Evolutionary conservation across 2,113 vertebrate species (phyloP).

Genomic region (Thermophis baileyi): DNA sequence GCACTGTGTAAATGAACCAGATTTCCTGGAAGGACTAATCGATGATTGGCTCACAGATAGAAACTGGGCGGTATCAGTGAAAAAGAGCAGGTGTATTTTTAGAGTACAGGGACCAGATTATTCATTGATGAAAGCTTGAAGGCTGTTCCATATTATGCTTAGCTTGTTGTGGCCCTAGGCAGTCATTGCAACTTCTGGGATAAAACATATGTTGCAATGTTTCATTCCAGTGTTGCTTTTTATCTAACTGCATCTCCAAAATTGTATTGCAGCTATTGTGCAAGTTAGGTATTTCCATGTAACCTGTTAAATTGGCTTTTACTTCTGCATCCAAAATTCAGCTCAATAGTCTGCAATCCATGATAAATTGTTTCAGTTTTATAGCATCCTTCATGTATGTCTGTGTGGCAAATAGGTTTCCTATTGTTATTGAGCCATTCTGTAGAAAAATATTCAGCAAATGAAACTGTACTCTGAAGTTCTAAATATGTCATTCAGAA

Average conservation of each 20-base stretch:
- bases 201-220: constrained; percentile 1
- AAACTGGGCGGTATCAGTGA: neutral
- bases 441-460: constrained; percentile 1
- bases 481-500: neutral
- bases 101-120: neutral
- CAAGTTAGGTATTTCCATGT: neutral
- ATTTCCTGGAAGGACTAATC: neutral
- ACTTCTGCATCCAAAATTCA: neutral
- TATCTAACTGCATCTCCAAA: neutral
- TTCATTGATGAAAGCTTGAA: constrained; percentile 7
- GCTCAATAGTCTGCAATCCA: neutral
- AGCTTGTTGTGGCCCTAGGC: constrained; percentile 24
- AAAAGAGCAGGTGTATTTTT: neutral
- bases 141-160: constrained; percentile 5
- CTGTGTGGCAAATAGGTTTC: neutral
- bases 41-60: neutral
- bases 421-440: neutral
- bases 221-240: neutral
- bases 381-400: neutral
- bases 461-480: neutral
- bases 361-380: neutral
- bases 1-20: neutral
- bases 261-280: neutral
- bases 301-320: neutral
- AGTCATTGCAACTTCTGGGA: neutral